Evolutionary conservation across 2,888 invertebrate species (phyloP).

Genomic region (Drosophila colorata): DNA sequence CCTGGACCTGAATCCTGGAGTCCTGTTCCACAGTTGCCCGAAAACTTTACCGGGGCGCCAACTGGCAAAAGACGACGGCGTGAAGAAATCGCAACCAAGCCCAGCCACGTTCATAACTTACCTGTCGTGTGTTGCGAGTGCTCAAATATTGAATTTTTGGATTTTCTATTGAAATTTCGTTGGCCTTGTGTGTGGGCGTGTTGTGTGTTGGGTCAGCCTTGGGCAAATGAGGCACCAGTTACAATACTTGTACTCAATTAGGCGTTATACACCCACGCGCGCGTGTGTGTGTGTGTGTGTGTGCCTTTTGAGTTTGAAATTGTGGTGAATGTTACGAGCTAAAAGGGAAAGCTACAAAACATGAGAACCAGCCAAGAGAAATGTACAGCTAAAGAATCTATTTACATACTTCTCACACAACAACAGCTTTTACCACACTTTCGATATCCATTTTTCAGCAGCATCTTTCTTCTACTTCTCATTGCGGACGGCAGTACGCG

Average conservation of each 20-base stretch:
- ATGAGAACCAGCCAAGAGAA: background rate
- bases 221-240: constrained; percentile 64
- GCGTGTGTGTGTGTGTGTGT: constrained; percentile 32
- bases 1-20: constrained; percentile 11
- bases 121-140: constrained; percentile 47
- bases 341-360: constrained; percentile 30
- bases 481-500: too few relatives aligned
- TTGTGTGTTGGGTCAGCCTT: constrained; percentile 55
- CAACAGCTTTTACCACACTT: background rate
- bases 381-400: background rate
- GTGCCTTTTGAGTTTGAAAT: constrained; percentile 19
- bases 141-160: constrained; percentile 81
- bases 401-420: background rate
- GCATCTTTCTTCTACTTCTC: too few relatives aligned
- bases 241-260: constrained; percentile 71
- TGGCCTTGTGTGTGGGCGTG: constrained; percentile 5
- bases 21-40: constrained; percentile 20
- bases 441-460: background rate
- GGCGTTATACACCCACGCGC: constrained; percentile 40
- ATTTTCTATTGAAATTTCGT: constrained; percentile 69
- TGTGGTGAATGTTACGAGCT: background rate
- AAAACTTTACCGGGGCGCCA: constrained; percentile 68
- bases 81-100: constrained; percentile 19
- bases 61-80: constrained; percentile 72
- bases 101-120: constrained; percentile 34